These are phyloP conservation scores for Procavia capensis DNA, from an alignment of 2,113 vertebrate genomes.

Conservation along the genomic window DNA sequence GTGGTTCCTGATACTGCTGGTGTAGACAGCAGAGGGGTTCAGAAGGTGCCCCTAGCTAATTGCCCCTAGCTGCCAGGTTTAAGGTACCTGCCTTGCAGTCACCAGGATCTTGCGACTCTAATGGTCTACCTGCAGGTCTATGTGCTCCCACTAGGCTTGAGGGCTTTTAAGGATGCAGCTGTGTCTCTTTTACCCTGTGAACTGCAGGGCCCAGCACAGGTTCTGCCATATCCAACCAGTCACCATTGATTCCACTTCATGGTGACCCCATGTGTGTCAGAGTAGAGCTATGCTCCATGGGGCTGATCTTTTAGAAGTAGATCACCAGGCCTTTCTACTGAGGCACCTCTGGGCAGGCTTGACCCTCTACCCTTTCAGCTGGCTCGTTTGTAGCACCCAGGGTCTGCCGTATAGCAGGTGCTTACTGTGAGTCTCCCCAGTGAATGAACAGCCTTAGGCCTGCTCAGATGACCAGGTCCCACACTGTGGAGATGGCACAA, in stretches of 20 bases:
- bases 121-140: not conserved
- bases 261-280: not conserved
- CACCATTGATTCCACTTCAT: not conserved
- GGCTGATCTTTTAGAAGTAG: not conserved
- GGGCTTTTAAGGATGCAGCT: not conserved
- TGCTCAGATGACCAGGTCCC: not conserved
- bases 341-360: not conserved
- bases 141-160: not conserved
- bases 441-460: not conserved
- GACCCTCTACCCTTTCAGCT: not conserved
- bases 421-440: not conserved
- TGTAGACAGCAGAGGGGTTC: not conserved
- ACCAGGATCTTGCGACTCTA: not conserved
- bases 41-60: fast-evolving
- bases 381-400: not conserved
- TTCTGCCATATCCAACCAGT: not conserved
- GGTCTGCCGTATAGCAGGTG: not conserved
- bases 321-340: not conserved
- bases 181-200: not conserved
- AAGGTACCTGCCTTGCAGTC: not conserved
- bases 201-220: not conserved
- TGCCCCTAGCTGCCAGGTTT: not conserved
- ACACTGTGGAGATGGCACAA: not conserved
- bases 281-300: not conserved
- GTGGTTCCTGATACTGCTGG: not conserved